phyloP scores from a whole-genome alignment of 2,888 invertebrate species.

The Ormia ochracea region DNA sequence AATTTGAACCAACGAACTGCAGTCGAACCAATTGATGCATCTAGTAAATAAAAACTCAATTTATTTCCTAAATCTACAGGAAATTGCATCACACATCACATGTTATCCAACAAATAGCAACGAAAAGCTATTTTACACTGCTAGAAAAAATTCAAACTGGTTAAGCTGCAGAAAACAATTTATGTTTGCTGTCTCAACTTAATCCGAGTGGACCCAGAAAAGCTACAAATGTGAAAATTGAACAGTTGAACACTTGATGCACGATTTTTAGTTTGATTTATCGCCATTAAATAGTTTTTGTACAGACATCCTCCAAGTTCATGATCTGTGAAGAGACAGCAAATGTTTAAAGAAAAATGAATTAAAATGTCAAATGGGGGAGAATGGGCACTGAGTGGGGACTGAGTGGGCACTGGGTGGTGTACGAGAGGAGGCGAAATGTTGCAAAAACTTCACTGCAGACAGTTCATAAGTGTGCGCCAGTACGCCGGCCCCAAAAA shows the following conservation, averaged over 20 bases:
- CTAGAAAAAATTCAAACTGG: neutral
- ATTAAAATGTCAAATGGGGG: no score
- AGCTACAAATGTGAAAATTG: no score
- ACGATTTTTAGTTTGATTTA: constrained; percentile 41
- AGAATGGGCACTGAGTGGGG: no score
- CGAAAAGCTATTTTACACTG: constrained; percentile 20
- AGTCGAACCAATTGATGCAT: constrained; percentile 10
- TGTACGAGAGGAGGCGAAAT: no score
- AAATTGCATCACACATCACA: constrained; percentile 49
- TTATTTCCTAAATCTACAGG: constrained; percentile 55
- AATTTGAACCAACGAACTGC: neutral
- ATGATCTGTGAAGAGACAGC: neutral
- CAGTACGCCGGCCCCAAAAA: no score
- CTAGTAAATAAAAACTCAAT: constrained; percentile 57
- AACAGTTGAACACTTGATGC: constrained; percentile 24
- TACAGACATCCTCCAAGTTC: neutral
- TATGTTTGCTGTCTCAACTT: neutral
- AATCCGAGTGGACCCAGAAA: neutral
- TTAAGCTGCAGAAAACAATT: neutral
- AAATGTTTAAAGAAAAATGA: neutral
- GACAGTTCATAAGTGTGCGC: no score
- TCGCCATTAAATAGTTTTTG: constrained; percentile 9
- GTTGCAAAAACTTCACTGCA: no score
- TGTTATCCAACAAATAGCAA: constrained; percentile 9
- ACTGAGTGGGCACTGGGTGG: no score